Base-by-base conservation (phyloP, 2,797 vertebrate species). In the Helarctos malayanus region DNA sequence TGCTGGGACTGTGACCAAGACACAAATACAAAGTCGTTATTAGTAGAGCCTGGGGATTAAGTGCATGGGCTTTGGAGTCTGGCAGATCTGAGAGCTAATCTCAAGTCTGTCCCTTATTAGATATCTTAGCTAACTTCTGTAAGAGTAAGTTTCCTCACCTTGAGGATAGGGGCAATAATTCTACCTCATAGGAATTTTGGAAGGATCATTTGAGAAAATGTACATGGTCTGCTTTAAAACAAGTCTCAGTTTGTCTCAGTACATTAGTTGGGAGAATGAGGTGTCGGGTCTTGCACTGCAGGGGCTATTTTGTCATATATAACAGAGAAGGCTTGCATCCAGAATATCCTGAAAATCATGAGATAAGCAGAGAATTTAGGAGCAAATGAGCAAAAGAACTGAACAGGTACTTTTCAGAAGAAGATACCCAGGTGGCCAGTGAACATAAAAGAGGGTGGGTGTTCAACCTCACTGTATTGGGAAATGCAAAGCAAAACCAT, bases 21-120 rank as follows among this genome's bases (percentile, higher is more conserved):
- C 61, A 63, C 38, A 89, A 73, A 69, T 27, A 78, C 84, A 69
- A 95, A 95, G 78, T 57, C 87, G 23, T 76, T 89, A 76, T 68
- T 86, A 80, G 32, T 16, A 96, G 79, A 95, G 75, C 45, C 63
- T 29, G 23, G 41, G 59, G 63, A 79, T 86, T 86, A 73, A 78
- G 69, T 41, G 21, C 68, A 25, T 38, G 29, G 63, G n/a, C 38
- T 90, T 63, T 88, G 82, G 57, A 69, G 49, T 79, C 80, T 54
- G 84, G 45, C 56, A 41, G 57, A 38, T 73, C 78, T 84, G 86
- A 76, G 52, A 97, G 52, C 16, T 75, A 75, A 93, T 71, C 90
- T 76, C 86, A 68, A 35, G 16, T 52, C 71, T 93, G 87, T 19
- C 56, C 68, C 56, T 79, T 16, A 41, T 19, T 29, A 83, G 63